phyloP scores from a whole-genome alignment of 2,888 invertebrate genomes.

The Heteromyza rotundicornis region DNA sequence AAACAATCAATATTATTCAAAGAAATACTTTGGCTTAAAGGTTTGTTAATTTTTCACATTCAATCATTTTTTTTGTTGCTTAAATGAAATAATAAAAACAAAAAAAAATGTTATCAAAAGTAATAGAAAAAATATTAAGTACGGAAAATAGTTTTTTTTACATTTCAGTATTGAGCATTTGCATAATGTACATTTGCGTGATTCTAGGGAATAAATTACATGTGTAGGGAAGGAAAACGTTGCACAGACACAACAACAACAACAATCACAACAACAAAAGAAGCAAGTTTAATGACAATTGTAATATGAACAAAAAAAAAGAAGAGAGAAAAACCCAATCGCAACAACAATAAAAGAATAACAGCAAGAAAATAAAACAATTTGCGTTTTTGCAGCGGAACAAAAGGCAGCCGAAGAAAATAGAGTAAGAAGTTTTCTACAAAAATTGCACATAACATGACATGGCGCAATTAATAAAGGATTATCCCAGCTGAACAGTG shows the following conservation, averaged over 20 bases:
- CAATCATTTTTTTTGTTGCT: too few species aligned
- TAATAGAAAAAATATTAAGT: background rate
- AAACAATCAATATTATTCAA: too few species aligned
- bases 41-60: too few species aligned
- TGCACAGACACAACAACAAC: conserved; percentile 8
- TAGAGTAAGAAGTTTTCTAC: background rate
- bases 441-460: conserved; percentile 38
- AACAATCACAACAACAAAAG: background rate
- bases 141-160: background rate
- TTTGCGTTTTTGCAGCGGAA: too few species aligned
- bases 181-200: conserved; percentile 54
- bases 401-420: background rate
- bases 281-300: background rate
- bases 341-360: too few species aligned
- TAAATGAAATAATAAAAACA: background rate
- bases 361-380: too few species aligned
- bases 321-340: background rate
- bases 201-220: conserved; percentile 51
- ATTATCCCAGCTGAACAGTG: conserved; percentile 44
- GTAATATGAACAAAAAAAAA: background rate
- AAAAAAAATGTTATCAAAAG: too few species aligned
- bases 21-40: too few species aligned
- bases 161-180: conserved; percentile 26
- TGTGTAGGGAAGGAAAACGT: background rate
- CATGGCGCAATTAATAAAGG: conserved; percentile 50